Percentiles rank a stretch among this genome's conserved stretches.
Conservation (phyloP, 2,113 vertebrate genomes). For the Embiotoca jacksoni region DNA sequence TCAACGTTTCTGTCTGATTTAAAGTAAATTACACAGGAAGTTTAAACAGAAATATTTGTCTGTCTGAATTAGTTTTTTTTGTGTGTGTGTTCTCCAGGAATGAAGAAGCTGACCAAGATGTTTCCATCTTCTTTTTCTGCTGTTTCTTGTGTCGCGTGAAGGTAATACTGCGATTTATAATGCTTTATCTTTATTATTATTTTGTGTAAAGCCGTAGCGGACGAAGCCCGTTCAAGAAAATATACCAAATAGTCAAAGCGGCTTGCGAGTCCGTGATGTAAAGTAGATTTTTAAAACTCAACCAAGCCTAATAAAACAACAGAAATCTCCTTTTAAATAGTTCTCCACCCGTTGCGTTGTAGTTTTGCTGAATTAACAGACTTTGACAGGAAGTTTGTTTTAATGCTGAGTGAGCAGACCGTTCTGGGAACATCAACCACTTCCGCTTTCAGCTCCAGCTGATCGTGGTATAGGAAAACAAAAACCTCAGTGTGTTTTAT, state of each 20-base stretch:
- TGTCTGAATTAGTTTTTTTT: constrained; percentile 2
- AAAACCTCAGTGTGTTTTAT: too few relatives aligned
- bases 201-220: too few relatives aligned
- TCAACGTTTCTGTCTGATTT: neutral
- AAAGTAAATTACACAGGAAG: neutral
- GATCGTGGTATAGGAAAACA: too few relatives aligned
- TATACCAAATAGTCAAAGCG: too few relatives aligned
- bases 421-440: too few relatives aligned
- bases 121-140: neutral
- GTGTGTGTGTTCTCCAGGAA: neutral
- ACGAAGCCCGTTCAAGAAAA: too few relatives aligned
- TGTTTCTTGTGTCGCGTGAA: neutral
- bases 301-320: neutral
- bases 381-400: too few relatives aligned
- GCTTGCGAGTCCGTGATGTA: too few relatives aligned
- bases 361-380: neutral
- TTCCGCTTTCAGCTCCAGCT: too few relatives aligned
- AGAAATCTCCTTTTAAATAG: neutral
- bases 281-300: neutral
- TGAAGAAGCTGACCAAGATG: neutral
- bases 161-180: neutral
- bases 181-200: too few relatives aligned
- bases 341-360: neutral
- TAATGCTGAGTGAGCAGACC: too few relatives aligned
- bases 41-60: neutral